A percentile compares a stretch with the other conserved stretches of the same genome.
phyloP scores from a whole-genome alignment of 2,888 invertebrate species.

The Cheilosia urbana region DNA sequence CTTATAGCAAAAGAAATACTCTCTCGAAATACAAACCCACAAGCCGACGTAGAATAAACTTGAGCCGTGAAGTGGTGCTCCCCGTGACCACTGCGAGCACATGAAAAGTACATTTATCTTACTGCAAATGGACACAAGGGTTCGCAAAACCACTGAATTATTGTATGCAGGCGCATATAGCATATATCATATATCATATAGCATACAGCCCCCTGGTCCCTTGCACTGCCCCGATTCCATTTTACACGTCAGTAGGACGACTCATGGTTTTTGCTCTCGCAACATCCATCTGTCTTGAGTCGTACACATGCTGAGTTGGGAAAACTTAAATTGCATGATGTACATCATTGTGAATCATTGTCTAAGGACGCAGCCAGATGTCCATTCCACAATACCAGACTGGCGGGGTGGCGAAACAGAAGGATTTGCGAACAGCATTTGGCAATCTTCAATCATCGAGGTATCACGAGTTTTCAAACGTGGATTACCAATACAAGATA shows the following conservation, averaged over 20 bases:
- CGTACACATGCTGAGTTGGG: conserved; percentile 62
- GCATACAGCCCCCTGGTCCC: background rate
- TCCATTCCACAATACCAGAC: conserved; percentile 25
- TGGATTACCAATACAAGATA: conserved; percentile 38
- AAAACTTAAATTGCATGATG: conserved; percentile 72
- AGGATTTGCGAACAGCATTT: conserved; percentile 40
- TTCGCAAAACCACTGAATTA: conserved; percentile 37
- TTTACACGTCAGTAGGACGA: conserved; percentile 30
- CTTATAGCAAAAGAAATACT: background rate
- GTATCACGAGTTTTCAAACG: conserved; percentile 60
- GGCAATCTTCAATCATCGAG: conserved; percentile 60
- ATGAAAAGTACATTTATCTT: conserved; percentile 52
- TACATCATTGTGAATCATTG: conserved; percentile 58
- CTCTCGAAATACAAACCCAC: conserved; percentile 14
- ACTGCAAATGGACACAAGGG: conserved; percentile 33
- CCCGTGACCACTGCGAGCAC: conserved; percentile 24
- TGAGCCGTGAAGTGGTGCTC: conserved; percentile 27
- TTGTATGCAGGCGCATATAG: background rate
- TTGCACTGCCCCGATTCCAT: conserved; percentile 33
- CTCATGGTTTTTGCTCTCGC: conserved; percentile 48
- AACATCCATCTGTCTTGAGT: conserved; percentile 62
- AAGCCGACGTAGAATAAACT: conserved; percentile 45
- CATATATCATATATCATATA: background rate
- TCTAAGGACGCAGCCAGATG: conserved; percentile 44
- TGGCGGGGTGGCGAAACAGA: background rate